These are phyloP conservation scores for Meloe dianella DNA, from an alignment of 2,888 invertebrate genomes.

Conservation along the genomic window DNA sequence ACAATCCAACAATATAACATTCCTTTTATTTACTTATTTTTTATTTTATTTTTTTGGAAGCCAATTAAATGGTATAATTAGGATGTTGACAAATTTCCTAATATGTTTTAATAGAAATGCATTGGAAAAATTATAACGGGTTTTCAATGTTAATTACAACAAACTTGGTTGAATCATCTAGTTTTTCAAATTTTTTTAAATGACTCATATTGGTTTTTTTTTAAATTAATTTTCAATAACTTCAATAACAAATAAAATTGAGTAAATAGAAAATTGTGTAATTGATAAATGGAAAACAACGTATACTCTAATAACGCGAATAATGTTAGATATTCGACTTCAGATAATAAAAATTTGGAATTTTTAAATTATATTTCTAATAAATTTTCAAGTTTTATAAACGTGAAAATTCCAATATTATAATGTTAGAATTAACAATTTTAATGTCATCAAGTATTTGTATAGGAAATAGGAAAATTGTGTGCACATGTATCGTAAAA, in stretches of 20 bases:
- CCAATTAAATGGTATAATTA: slow-evolving; percentile 9
- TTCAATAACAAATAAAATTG: not conserved
- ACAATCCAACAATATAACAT: not conserved
- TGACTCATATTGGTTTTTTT: too few relatives aligned
- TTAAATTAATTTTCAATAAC: too few relatives aligned
- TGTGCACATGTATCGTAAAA: too few relatives aligned
- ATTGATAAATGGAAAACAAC: not conserved
- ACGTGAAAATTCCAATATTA: not conserved
- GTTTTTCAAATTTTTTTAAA: not conserved
- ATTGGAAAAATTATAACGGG: not conserved
- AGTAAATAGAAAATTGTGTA: slow-evolving; percentile 2
- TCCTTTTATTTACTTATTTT: not conserved
- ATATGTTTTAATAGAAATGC: not conserved
- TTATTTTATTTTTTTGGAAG: not conserved
- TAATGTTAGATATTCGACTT: not conserved
- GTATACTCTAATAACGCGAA: not conserved
- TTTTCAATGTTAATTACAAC: not conserved
- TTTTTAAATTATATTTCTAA: not conserved
- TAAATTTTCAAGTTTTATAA: not conserved
- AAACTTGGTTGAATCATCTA: not conserved
- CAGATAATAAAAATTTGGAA: slow-evolving; percentile 1
- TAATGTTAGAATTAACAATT: not conserved
- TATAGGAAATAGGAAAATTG: too few relatives aligned
- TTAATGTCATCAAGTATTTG: not conserved
- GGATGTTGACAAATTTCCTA: not conserved